These are phyloP conservation scores for Calidris pygmaea DNA, from an alignment of 2,113 vertebrate genomes.

Conservation along the genomic window DNA sequence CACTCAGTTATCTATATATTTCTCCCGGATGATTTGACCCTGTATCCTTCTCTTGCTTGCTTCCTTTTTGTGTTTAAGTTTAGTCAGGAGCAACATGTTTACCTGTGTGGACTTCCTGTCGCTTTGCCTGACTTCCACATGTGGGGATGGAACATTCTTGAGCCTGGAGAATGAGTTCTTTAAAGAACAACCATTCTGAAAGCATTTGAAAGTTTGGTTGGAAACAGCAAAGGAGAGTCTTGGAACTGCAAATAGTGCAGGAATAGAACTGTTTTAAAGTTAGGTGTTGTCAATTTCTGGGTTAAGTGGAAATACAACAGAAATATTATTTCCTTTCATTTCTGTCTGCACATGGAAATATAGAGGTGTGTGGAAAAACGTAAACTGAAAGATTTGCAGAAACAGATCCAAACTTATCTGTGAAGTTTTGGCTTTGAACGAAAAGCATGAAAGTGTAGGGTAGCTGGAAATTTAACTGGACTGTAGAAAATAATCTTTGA, in stretches of 20 bases:
- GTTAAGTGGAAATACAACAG: background rate
- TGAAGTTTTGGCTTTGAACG: background rate
- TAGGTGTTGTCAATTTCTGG: background rate
- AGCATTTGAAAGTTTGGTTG: background rate
- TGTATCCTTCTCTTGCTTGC: background rate
- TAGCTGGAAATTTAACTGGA: slow-evolving; percentile 9
- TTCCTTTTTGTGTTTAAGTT: background rate
- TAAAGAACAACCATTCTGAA: background rate
- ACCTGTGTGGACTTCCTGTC: background rate
- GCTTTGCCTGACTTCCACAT: background rate
- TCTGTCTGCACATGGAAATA: background rate
- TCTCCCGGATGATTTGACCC: background rate
- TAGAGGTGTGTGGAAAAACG: background rate
- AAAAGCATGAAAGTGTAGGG: background rate
- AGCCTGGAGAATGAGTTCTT: background rate
- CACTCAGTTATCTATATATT: background rate
- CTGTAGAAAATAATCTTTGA: background rate
- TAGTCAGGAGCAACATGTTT: background rate
- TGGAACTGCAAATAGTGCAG: background rate
- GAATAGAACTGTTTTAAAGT: background rate
- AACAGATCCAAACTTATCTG: background rate
- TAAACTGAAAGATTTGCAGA: background rate
- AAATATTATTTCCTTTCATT: background rate
- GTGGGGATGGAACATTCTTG: background rate
- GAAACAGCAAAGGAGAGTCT: background rate